Evolutionary conservation across 2,113 vertebrate genomes (phyloP), one percentile per base, ranked within the genome.

Genomic region (Lutjanus erythropterus): DNA sequence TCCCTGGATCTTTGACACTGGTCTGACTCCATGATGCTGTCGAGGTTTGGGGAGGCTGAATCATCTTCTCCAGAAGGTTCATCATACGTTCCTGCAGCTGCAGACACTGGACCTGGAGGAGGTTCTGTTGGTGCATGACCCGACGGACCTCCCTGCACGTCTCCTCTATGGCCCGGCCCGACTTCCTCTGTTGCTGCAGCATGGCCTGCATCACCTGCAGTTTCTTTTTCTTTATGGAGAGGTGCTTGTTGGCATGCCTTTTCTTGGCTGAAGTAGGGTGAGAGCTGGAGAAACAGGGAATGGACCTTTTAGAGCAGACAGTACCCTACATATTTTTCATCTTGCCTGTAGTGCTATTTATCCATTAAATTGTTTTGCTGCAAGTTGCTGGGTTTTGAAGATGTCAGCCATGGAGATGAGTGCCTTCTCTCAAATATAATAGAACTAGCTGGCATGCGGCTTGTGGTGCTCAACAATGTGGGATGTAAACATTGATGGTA

Each of bases 11-110:
- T 77, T 92, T 92, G 55, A 9, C 83, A 9, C 81, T 82, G 6
- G 74, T 66, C 37, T 84, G 86, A 69, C 68, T 61, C 84, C 85
- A 87, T 19, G 85, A 29, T 2, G 72, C 61, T 3, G 92, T 49
- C 0, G 78, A 55, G 33, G 81, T 0, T 0, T 86, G 11, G 2
- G 88, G 86, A 21, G 85, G 83, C 73, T 95, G 95, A 19, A 99
- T 95, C 95, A 99, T 96, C 91, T 96, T 98, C 93, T 99, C 98
- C 62, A 99, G 92, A 68, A 99, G 95, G 91, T 97, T 98, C 97
- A 99, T 98, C 97, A 98, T 99, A 59, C 97, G 95, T 64, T 99
- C 97, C 92, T 99, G 98, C 52, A 99, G 94, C 93, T 99, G 97
- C 83, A 99, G 93, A 84, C 97, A 97, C 92, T 99, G 98, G 75